phyloP scores from a whole-genome alignment of 92 coral and sea anemone species.

The Montipora capitata region DNA sequence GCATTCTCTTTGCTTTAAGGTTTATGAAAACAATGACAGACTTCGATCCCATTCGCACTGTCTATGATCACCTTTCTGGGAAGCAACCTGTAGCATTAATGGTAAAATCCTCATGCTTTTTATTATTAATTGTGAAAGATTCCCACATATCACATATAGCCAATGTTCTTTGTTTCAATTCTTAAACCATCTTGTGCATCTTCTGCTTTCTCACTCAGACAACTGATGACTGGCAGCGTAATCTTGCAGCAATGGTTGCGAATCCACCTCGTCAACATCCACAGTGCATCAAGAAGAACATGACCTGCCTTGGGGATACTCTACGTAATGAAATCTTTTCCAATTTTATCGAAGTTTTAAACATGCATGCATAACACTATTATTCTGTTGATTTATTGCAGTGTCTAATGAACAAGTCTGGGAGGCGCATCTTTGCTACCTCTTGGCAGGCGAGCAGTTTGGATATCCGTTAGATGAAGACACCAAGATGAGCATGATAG shows the following conservation, averaged over 20 bases:
- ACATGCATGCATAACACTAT: neutral
- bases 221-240: constrained; percentile 85
- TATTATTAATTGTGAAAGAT: too few species aligned
- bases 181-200: neutral
- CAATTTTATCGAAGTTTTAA: neutral
- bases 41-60: constrained; percentile 79
- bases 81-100: constrained; percentile 61
- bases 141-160: too few species aligned
- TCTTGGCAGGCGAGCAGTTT: constrained; percentile 86
- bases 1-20: constrained; percentile 32
- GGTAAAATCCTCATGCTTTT: constrained; percentile 8
- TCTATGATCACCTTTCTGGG: constrained; percentile 86
- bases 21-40: constrained; percentile 76
- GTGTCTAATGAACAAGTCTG: constrained; percentile 70
- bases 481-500: constrained; percentile 83
- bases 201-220: constrained; percentile 38
- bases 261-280: constrained; percentile 90
- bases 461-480: constrained; percentile 65
- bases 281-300: constrained; percentile 67
- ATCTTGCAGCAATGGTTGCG: constrained; percentile 94
- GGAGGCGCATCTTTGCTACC: constrained; percentile 93
- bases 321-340: constrained; percentile 63
- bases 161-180: neutral
- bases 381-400: constrained; percentile 1
- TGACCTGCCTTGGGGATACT: constrained; percentile 82